Conservation (phyloP, 2,888 invertebrate species). For the Galerucella pusilla region DNA sequence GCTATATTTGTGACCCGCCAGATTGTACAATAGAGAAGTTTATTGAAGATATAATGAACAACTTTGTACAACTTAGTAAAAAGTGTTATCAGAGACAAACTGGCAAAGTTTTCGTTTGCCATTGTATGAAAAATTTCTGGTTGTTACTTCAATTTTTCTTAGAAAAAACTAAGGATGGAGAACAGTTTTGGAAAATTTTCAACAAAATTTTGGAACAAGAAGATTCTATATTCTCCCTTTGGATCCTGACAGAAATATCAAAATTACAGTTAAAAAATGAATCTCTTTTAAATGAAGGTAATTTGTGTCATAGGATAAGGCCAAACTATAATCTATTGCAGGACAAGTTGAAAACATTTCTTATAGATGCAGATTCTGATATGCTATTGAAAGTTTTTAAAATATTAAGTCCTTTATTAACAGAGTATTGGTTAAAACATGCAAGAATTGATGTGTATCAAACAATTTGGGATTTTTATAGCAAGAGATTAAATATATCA, state of each 20-base stretch:
- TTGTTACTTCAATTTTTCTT: constrained; percentile 53
- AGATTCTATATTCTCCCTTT: constrained; percentile 54
- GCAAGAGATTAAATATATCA: constrained; percentile 56
- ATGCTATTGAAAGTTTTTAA: constrained; percentile 52
- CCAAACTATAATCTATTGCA: constrained; percentile 56
- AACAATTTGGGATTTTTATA: constrained; percentile 62
- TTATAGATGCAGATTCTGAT: constrained; percentile 45
- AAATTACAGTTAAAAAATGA: constrained; percentile 47
- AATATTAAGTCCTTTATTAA: constrained; percentile 55
- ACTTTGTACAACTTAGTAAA: constrained; percentile 52
- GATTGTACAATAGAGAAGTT: constrained; percentile 42
- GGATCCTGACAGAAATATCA: constrained; percentile 55
- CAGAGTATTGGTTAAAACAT: constrained; percentile 56
- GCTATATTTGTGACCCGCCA: constrained; percentile 44
- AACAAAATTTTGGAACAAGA: constrained; percentile 53
- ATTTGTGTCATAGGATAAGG: constrained; percentile 42
- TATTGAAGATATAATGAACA: constrained; percentile 49
- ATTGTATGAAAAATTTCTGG: constrained; percentile 57
- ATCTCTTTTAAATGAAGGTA: constrained; percentile 42
- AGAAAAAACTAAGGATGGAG: constrained; percentile 45
- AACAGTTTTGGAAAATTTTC: constrained; percentile 58
- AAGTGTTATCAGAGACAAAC: constrained; percentile 45
- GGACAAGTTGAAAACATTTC: constrained; percentile 52
- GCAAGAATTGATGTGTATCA: constrained; percentile 60
- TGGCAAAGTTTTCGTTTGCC: constrained; percentile 50